These are phyloP conservation scores for Drosophila paramelanica DNA, from an alignment of 2,888 invertebrate species.

Conservation along the genomic window DNA sequence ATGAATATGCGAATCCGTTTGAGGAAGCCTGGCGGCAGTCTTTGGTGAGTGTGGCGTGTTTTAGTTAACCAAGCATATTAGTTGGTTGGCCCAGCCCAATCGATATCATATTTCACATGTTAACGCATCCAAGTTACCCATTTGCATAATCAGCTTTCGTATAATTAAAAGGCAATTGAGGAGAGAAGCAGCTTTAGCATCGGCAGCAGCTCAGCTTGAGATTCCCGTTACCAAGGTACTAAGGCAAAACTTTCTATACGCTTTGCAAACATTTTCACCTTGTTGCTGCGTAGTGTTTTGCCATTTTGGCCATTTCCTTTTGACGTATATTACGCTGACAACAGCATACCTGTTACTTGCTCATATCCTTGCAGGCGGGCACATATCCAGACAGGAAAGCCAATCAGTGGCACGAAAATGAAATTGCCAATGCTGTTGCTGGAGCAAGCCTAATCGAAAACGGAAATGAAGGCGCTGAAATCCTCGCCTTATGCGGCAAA, in stretches of 20 bases:
- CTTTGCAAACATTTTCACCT: slow-evolving; percentile 47
- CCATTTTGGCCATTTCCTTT: slow-evolving; percentile 28
- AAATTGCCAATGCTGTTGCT: slow-evolving; percentile 38
- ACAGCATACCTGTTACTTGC: slow-evolving; percentile 62
- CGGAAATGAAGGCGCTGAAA: slow-evolving; percentile 54
- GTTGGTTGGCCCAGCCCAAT: slow-evolving; percentile 14
- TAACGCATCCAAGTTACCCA: slow-evolving; percentile 36
- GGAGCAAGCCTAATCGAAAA: slow-evolving; percentile 54
- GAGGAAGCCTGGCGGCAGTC: background rate
- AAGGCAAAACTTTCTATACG: slow-evolving; percentile 33
- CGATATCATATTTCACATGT: slow-evolving; percentile 60
- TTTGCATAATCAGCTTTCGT: slow-evolving; percentile 74
- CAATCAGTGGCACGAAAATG: slow-evolving; percentile 59
- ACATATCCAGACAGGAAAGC: slow-evolving; percentile 29
- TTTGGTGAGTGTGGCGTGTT: slow-evolving; percentile 4
- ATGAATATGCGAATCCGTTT: slow-evolving; percentile 9
- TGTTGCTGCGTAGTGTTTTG: slow-evolving; percentile 18
- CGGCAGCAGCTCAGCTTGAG: slow-evolving; percentile 6
- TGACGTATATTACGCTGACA: slow-evolving; percentile 40
- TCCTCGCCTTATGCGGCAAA: background rate
- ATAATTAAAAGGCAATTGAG: slow-evolving; percentile 72
- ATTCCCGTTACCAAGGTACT: slow-evolving; percentile 21
- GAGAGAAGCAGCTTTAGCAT: slow-evolving; percentile 14
- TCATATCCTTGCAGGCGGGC: slow-evolving; percentile 15
- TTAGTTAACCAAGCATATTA: slow-evolving; percentile 19